Base-by-base conservation (phyloP, 1,140 invertebrate species). In the Brachionus calyciflorus region DNA sequence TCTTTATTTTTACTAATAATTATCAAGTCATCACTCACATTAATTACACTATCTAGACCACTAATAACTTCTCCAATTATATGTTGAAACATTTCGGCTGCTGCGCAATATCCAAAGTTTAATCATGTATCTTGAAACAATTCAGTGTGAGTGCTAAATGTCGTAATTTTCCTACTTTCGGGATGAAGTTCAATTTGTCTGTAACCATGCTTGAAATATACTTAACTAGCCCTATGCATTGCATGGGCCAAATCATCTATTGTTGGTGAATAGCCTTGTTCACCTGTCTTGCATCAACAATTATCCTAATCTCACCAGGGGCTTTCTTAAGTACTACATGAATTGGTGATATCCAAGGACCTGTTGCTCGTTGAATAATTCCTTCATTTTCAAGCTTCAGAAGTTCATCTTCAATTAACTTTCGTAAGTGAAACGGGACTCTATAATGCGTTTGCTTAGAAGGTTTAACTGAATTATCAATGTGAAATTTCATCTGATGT, bases 271-370 rank as follows among this genome's bases (percentile, higher is more conserved):
- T 77, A 5, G 73, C 41, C 69, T 77, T 63, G 63, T 79, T 80
- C 2, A 79, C 68, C 51, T 78, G 28, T 40, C 46, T 41, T 69
- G 78, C 78, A 33, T 80, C 77, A 3, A 80, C 73, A 33, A 79
- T 78, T 3, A 79, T 49, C 17, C 80, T 28, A 9, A 81, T 79
- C 41, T 81, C 44, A 53, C 53, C 49, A 17, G 44, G 37, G 30
- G 77, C 77, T 17, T 79, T 77, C 33, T 80, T 79, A 44, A 60
- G 77, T 0, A 68, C 51, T 21, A 77, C 70, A 30, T 80, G 79
- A 37, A 81, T 78, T n/a, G 79, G 78, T 14, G 80, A 81, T 14
- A 81, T 77, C 81, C 80, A 81, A 40, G 81, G 78, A 21, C 53
- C 77, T 17, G 76, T 76, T 40, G 77, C 79, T 46, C 76, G 80